Evolutionary conservation across 2,113 vertebrate genomes (phyloP).

Genomic region (Cheirogaleus medius): DNA sequence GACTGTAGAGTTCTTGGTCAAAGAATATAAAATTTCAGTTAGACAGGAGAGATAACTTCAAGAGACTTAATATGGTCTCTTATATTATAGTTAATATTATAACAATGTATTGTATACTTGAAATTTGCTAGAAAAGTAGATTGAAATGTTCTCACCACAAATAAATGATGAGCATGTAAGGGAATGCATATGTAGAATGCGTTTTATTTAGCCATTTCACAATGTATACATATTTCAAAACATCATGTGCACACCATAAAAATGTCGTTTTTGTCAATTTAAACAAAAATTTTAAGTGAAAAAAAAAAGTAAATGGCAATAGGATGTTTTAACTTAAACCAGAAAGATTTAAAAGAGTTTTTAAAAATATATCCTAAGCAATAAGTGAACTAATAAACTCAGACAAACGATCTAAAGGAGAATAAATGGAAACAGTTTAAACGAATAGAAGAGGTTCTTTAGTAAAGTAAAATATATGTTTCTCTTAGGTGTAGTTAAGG

Average conservation of each 20-base stretch:
- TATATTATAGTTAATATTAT: background rate
- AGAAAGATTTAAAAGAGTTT: background rate
- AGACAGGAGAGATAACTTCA: background rate
- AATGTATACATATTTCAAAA: background rate
- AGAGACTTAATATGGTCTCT: background rate
- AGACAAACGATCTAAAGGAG: background rate
- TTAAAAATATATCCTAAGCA: background rate
- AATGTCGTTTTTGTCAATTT: background rate
- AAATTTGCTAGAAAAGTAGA: background rate
- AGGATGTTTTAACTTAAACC: slow-evolving; percentile 28
- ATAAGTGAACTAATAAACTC: background rate
- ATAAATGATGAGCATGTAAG: background rate
- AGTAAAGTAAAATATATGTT: background rate
- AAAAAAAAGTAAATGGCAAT: background rate
- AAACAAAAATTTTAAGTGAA: background rate
- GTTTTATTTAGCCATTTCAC: background rate
- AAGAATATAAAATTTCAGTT: background rate
- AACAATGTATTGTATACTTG: background rate
- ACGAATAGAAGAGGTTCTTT: background rate
- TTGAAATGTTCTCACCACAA: background rate
- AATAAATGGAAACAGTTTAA: background rate
- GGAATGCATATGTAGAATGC: background rate
- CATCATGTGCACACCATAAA: background rate
- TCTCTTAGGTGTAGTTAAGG: background rate
- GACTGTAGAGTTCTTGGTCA: background rate